phyloP scores from a whole-genome alignment of 2,113 vertebrate species.

The Rhinoptilus africanus region DNA sequence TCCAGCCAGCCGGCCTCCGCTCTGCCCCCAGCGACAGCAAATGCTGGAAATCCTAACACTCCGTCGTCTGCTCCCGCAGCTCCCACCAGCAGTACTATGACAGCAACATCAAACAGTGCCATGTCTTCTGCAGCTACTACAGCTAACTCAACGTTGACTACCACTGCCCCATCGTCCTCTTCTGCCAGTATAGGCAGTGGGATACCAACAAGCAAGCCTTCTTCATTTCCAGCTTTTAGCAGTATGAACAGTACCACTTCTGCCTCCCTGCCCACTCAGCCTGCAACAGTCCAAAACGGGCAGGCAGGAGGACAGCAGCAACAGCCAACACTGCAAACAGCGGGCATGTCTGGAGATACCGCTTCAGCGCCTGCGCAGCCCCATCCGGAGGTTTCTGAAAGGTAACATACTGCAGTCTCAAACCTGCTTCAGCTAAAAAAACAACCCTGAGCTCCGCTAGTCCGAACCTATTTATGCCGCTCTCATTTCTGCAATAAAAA shows the following conservation, averaged over 20 bases:
- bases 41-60: constrained; percentile 75
- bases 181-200: constrained; percentile 74
- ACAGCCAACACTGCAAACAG: constrained; percentile 71
- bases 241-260: constrained; percentile 73
- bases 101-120: constrained; percentile 74
- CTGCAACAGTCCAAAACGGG: constrained; percentile 77
- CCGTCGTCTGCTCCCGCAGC: constrained; percentile 68
- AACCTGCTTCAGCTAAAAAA: not conserved
- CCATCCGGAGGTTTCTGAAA: constrained; percentile 90
- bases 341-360: constrained; percentile 79
- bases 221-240: constrained; percentile 88
- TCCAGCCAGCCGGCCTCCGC: constrained; percentile 79
- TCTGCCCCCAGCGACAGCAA: constrained; percentile 73
- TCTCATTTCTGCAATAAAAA: not conserved
- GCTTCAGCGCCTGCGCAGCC: constrained; percentile 77
- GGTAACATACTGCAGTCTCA: constrained; percentile 67
- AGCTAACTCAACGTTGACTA: constrained; percentile 71
- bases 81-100: constrained; percentile 68
- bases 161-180: constrained; percentile 76
- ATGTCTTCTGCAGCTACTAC: constrained; percentile 81
- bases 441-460: not conserved
- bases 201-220: constrained; percentile 82
- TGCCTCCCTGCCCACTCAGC: constrained; percentile 75
- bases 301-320: constrained; percentile 84
- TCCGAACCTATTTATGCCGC: fast-evolving